Conservation (phyloP, 2,113 vertebrate genomes). For the Megaptera novaeangliae region DNA sequence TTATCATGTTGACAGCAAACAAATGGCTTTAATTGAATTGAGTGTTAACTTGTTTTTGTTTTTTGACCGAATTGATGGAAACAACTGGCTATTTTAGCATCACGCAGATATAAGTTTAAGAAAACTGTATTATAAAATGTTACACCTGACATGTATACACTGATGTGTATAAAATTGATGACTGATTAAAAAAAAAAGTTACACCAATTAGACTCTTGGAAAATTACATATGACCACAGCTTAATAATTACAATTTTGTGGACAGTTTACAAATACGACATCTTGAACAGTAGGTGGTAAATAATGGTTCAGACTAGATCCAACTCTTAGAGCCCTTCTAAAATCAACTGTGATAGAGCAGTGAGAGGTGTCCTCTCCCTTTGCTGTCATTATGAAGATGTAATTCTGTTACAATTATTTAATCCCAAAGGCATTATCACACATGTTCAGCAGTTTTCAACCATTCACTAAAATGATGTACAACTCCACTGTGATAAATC, state of each 20-base stretch:
- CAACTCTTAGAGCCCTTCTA: background rate
- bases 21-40: background rate
- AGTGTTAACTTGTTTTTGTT: background rate
- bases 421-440: constrained; percentile 65
- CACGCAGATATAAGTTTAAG: background rate
- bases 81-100: constrained; percentile 13
- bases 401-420: constrained; percentile 65
- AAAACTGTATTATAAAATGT: background rate
- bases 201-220: background rate
- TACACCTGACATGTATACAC: too few species aligned
- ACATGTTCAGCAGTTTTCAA: constrained; percentile 69
- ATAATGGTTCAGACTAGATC: background rate
- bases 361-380: background rate
- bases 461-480: constrained; percentile 70
- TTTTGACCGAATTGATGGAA: background rate
- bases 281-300: background rate
- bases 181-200: background rate
- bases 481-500: constrained; percentile 62
- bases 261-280: background rate
- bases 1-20: background rate
- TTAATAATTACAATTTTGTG: background rate
- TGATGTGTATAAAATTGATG: too few species aligned
- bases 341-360: background rate
- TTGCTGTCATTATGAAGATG: constrained; percentile 55
- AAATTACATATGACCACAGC: background rate